Evolutionary conservation across 2,888 invertebrate genomes (phyloP), one percentile per base, ranked within the genome.

Genomic region (Macroteleia sp.): DNA sequence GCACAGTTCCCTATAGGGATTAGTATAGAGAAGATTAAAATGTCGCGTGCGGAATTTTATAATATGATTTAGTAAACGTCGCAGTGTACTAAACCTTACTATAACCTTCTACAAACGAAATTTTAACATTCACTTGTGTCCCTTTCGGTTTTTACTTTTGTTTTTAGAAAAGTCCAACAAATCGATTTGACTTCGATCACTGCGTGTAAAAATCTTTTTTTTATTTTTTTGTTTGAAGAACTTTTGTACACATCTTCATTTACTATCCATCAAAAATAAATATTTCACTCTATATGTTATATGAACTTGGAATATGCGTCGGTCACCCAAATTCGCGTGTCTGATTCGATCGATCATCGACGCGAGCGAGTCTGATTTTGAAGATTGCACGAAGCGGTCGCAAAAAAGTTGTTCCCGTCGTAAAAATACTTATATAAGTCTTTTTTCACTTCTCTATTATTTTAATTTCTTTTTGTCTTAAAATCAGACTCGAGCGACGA

Each of bases 401-500:
- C 41, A 1, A 19, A 62, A 48, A 64, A 64, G 44, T 44, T n/a
- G 32, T n/a, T 42, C 14, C 22, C 2, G 32, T 36, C 48, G 62
- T 36, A 64, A 64, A 61, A 61, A 61, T 61, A 61, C 25, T 36
- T 59, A 9, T 22, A 16, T 16, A n/a, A 34, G 25, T n/a, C 22
- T 42, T 22, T 17, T 22, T 12, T n/a, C 22, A 10, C 16, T 41
- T 28, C 10, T 28, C 19, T 42, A 8, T 22, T n/a, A 9, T 42
- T n/a, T 42, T 57, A 9, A 14, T 14, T 28, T 2, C 41, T 9
- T 28, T 25, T 28, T 25, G 4, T 25, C 67, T 57, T 62, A 36
- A 62, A 64, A 74, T 59, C 78, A 75, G 74, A 70, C 74, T 70
- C 56, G 74, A 69, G 70, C 74, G 78, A 78, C 50, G 70, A 78